Base-by-base conservation (phyloP, 2,113 vertebrate species). In the Triplophysa dalaica region DNA sequence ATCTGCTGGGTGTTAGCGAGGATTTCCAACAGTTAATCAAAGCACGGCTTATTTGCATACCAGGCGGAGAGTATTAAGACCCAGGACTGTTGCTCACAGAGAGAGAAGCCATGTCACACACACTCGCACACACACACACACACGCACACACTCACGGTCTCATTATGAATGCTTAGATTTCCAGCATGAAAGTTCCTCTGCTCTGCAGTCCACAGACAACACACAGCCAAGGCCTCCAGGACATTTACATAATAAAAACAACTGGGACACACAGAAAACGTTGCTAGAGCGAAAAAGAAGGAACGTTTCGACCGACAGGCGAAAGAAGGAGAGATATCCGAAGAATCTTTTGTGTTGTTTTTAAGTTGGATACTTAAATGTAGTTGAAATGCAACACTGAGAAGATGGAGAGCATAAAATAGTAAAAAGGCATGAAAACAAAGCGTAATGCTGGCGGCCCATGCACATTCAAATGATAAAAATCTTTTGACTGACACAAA, bases 131-230 rank as follows among this genome's bases (percentile, higher is more conserved):
- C 63, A 62, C 52, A 61, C 64, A 66, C 62, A 73, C 45, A 56
- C 67, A 78, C 63, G 69, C 77, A 64, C 70, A 67, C 70, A 75
- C 62, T 68, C 73, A 75, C 13, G 11, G 54, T 60, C 75, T 72
- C 62, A 73, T 73, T 78, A 78, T 67, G 54, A 82, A 78, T 74
- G 75, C 76, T 82, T 62, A 41, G 75, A 82, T 82, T 79, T 74
- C n/a, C 61, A 79, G 77, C 70, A 79, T 64, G 81, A 83, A 79
- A 70, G 70, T 24, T 14, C 33, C 76, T 45, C 69, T 75, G 29
- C 70, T 79, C 70, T 75, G 70, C 17, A 63, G 70, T 70, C 78
- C 21, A 68, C 43, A 64, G 63, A 76, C 70, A 58, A 14, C 70
- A 22, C 43, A 77, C 43, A 7, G 2, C 43, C 33, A 26, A 21